phyloP scores from a whole-genome alignment of 1,140 invertebrate species.

The Amphibalanus amphitrite region DNA sequence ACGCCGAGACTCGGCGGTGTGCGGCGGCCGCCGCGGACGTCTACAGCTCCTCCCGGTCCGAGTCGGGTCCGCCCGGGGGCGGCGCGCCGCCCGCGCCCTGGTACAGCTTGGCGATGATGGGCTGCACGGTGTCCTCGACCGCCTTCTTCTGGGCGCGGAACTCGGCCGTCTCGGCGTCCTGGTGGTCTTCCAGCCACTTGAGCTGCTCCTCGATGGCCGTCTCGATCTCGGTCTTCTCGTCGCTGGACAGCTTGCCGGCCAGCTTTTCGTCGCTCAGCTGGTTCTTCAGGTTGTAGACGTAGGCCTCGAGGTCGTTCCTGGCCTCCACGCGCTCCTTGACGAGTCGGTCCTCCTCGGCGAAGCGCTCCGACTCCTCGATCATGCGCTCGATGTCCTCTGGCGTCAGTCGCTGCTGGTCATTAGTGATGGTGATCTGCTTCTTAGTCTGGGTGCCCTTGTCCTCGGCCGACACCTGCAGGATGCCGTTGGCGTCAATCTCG shows the following conservation, averaged over 20 bases:
- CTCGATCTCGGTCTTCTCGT: slow-evolving; percentile 85
- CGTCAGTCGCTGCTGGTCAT: slow-evolving; percentile 39
- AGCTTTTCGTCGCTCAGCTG: slow-evolving; percentile 96
- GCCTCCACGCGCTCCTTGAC: slow-evolving; percentile 91
- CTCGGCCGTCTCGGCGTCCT: slow-evolving; percentile 79
- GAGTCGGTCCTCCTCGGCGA: slow-evolving; percentile 94
- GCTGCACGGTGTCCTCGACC: slow-evolving; percentile 83
- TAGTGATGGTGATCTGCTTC: slow-evolving; percentile 43
- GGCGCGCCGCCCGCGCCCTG: slow-evolving; percentile 28
- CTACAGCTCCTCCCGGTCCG: neutral
- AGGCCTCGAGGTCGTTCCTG: slow-evolving; percentile 76
- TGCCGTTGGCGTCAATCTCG: slow-evolving; percentile 30
- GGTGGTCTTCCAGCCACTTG: slow-evolving; percentile 93
- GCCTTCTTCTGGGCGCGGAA: slow-evolving; percentile 95
- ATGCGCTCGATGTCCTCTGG: slow-evolving; percentile 44
- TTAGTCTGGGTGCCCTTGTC: slow-evolving; percentile 45
- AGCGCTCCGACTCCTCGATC: slow-evolving; percentile 65
- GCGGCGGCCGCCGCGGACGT: too few relatives aligned
- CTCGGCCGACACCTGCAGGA: slow-evolving; percentile 35
- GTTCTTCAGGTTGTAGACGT: slow-evolving; percentile 94
- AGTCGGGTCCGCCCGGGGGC: neutral
- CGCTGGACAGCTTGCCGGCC: slow-evolving; percentile 68
- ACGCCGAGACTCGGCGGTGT: too few relatives aligned
- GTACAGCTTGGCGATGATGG: slow-evolving; percentile 93
- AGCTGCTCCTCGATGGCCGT: slow-evolving; percentile 82